A percentile compares a stretch with the other conserved stretches of the same genome.
Conservation (phyloP, 1,140 invertebrate species). For the Sipha flava region DNA sequence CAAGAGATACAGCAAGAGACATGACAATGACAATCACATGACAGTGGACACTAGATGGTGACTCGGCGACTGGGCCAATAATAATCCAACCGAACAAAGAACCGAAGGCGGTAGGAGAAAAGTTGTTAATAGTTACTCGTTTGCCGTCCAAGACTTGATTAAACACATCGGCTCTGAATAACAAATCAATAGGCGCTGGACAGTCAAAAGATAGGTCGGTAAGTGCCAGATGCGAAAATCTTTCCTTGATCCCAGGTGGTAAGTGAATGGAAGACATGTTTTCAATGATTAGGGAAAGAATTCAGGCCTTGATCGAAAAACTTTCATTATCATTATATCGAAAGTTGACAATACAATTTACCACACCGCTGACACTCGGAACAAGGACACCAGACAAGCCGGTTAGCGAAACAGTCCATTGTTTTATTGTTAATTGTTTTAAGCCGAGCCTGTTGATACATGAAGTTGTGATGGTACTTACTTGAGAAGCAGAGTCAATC, state of each 20-base stretch:
- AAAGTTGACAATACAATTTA: too few species aligned
- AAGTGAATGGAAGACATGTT: background rate
- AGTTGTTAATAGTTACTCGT: background rate
- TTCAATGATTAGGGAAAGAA: background rate
- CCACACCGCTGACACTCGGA: too few species aligned
- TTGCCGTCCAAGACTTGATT: background rate
- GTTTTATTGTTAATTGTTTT: too few species aligned
- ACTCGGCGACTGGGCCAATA: background rate
- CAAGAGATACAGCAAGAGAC: background rate
- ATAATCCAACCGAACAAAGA: background rate
- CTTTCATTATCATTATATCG: too few species aligned
- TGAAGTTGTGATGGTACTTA: too few species aligned
- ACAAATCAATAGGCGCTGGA: background rate
- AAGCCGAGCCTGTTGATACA: too few species aligned
- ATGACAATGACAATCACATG: too few species aligned
- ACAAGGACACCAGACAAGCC: too few species aligned
- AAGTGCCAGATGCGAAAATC: background rate
- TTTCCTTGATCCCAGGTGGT: background rate
- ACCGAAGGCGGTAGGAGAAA: background rate
- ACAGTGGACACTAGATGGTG: background rate
- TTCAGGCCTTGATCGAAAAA: background rate
- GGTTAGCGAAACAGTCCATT: too few species aligned
- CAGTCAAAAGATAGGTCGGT: background rate
- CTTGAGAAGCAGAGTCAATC: too few species aligned
- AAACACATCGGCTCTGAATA: conserved; percentile 25